A percentile compares a stretch with the other conserved stretches of the same genome.
Conservation (phyloP, 2,797 vertebrate species). For the Sus cebifrons region DNA sequence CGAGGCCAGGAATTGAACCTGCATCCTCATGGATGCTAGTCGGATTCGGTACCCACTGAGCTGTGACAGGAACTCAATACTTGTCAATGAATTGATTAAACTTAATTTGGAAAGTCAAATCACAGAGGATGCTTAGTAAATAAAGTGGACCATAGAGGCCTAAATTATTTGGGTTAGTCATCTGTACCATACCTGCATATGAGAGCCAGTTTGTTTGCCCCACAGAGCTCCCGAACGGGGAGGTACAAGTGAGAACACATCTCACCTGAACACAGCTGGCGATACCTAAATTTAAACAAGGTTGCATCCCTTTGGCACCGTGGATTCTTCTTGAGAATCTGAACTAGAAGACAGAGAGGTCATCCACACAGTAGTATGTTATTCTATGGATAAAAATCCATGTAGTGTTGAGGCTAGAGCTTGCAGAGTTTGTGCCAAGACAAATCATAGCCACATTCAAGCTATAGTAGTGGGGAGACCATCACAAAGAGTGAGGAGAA, state of each 20-base stretch:
- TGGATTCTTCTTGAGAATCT: not conserved
- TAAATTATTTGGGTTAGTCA: not conserved
- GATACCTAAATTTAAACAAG: not conserved
- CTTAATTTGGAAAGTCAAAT: not conserved
- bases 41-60: too few relatives aligned
- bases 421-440: not conserved
- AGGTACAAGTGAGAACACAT: not conserved
- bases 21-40: too few relatives aligned
- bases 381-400: not conserved
- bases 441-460: not conserved
- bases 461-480: not conserved
- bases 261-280: not conserved
- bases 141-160: not conserved
- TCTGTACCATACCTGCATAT: not conserved
- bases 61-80: not conserved
- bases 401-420: not conserved
- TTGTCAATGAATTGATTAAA: constrained; percentile 20
- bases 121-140: not conserved
- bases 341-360: not conserved
- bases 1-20: too few relatives aligned
- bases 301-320: not conserved
- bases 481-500: not conserved
- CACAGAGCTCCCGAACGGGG: not conserved
- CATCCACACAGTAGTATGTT: not conserved
- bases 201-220: not conserved